Evolutionary conservation across 2,888 invertebrate species (phyloP).

Genomic region (Neuroscelio doddi): DNA sequence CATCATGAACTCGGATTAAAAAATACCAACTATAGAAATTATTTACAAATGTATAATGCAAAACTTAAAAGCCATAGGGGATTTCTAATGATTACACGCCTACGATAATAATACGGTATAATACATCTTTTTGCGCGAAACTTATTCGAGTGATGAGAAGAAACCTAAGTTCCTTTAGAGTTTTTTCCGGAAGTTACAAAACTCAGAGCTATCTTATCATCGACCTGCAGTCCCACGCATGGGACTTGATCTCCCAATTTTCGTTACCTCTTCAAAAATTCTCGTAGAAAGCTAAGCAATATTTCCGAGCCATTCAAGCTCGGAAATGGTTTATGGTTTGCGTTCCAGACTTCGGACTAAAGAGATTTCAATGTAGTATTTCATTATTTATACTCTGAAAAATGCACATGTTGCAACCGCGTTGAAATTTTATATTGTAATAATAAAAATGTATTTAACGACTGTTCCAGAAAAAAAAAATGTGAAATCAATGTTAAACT

Average conservation of each 20-base stretch:
- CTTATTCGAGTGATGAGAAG: slow-evolving; percentile 22
- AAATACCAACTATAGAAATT: not conserved
- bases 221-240: slow-evolving; percentile 32
- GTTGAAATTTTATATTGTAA: too few species aligned
- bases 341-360: not conserved
- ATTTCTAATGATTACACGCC: slow-evolving; percentile 23
- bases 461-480: too few species aligned
- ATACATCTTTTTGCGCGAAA: slow-evolving; percentile 31
- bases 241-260: slow-evolving; percentile 31
- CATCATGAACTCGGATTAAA: not conserved
- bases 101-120: slow-evolving; percentile 29
- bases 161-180: slow-evolving; percentile 33
- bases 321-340: slow-evolving; percentile 13
- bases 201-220: slow-evolving; percentile 31
- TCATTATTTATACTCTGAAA: too few species aligned
- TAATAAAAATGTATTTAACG: too few species aligned
- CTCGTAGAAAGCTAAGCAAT: slow-evolving; percentile 35
- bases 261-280: slow-evolving; percentile 41
- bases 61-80: not conserved
- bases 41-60: not conserved
- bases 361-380: too few species aligned
- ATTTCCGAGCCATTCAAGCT: slow-evolving; percentile 32
- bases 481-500: too few species aligned
- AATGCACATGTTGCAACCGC: too few species aligned
- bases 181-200: slow-evolving; percentile 42